Conservation (phyloP, 2,797 vertebrate species). For the Dicrostonyx torquatus region DNA sequence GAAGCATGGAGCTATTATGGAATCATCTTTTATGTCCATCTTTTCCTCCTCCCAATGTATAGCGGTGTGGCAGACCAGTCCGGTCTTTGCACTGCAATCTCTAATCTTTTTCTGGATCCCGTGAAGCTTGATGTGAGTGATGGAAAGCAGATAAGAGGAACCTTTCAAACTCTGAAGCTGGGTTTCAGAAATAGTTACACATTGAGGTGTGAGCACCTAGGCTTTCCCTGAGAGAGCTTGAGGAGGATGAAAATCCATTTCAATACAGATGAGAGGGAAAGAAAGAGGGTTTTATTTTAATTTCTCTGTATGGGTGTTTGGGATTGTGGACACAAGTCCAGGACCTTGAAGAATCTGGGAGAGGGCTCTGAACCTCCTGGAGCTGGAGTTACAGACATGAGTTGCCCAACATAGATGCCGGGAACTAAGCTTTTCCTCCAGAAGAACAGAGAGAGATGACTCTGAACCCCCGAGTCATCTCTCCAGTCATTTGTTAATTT, state of each 20-base stretch:
- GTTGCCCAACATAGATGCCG: not conserved
- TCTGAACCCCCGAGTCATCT: not conserved
- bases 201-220: conserved; percentile 52
- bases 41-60: conserved; percentile 31
- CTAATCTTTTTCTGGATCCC: not conserved
- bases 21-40: not conserved
- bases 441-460: not conserved
- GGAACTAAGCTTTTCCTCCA: not conserved
- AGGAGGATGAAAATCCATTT: conserved; percentile 58
- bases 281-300: not conserved
- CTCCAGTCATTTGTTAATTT: not conserved
- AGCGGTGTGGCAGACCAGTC: not conserved
- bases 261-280: conserved; percentile 57
- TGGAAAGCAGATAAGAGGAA: conserved; percentile 49
- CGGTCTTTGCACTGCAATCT: not conserved
- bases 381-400: not conserved
- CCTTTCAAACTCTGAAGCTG: conserved; percentile 42
- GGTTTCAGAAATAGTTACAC: conserved; percentile 62
- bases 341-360: not conserved
- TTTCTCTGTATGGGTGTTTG: not conserved
- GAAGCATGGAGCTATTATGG: not conserved
- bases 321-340: not conserved
- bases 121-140: conserved; percentile 52
- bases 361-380: not conserved
- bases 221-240: conserved; percentile 61